Conservation (phyloP, 1,140 invertebrate genomes). For the Heterodera schachtii region DNA sequence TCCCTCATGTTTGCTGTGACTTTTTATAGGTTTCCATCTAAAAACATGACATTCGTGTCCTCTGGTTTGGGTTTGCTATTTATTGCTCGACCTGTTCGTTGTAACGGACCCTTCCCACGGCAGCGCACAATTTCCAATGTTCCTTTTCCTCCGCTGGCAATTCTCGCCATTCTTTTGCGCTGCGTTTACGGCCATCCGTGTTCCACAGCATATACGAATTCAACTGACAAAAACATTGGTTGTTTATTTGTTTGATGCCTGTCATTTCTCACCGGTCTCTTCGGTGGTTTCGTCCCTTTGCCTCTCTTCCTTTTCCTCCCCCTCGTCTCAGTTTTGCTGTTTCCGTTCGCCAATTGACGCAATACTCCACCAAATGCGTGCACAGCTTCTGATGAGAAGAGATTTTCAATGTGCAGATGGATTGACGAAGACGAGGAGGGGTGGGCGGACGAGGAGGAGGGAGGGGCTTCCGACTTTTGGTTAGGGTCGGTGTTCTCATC, state of each 20-base stretch:
- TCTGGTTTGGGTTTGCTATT: neutral
- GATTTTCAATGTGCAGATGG: conserved; percentile 14
- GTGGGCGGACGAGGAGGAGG: neutral
- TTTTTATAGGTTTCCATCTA: neutral
- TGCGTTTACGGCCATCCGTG: neutral
- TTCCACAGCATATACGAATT: neutral
- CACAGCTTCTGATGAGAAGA: conserved; percentile 5
- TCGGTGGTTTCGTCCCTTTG: neutral
- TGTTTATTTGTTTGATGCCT: neutral
- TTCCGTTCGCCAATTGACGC: neutral
- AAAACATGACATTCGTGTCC: neutral
- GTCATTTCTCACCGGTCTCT: neutral
- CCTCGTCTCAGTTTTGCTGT: neutral
- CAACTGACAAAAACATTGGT: neutral
- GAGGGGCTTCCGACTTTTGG: neutral
- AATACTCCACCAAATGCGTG: conserved; percentile 17
- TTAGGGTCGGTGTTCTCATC: neutral
- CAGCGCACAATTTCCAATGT: neutral
- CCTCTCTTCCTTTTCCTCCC: neutral
- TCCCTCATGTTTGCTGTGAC: neutral
- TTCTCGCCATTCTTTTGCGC: neutral
- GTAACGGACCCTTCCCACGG: neutral
- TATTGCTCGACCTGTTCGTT: neutral
- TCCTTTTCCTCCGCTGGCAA: neutral
- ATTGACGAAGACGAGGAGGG: neutral